Conservation (phyloP, 2,888 invertebrate species). For the Listrodromus nycthemerus region DNA sequence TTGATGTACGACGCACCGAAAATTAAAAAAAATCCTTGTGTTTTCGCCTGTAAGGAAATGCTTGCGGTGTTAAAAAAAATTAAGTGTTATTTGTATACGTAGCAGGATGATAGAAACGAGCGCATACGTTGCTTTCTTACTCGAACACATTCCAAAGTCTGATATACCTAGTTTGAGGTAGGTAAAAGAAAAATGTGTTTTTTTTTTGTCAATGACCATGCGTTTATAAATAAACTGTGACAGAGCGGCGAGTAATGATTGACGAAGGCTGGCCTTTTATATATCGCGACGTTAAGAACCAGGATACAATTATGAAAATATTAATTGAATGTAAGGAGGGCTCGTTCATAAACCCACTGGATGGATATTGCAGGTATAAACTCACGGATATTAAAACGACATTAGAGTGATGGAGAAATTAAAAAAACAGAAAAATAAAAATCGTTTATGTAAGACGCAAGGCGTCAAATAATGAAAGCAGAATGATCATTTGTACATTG, state of each 20-base stretch:
- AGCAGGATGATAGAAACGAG: constrained; percentile 22
- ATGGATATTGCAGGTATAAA: background rate
- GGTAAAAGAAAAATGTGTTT: constrained; percentile 1
- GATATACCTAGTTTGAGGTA: constrained; percentile 47
- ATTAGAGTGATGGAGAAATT: constrained; percentile 13
- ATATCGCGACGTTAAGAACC: constrained; percentile 45
- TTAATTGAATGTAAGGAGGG: background rate
- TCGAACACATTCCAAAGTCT: constrained; percentile 64
- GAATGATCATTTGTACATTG: constrained; percentile 76
- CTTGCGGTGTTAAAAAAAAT: background rate
- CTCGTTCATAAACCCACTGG: constrained; percentile 14
- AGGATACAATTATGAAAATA: background rate
- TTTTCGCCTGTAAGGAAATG: background rate
- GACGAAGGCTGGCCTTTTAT: constrained; percentile 78
- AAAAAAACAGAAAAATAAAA: constrained; percentile 71
- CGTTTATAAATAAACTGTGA: constrained; percentile 42
- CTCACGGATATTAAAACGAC: constrained; percentile 20
- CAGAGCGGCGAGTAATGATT: constrained; percentile 53
- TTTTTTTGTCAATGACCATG: background rate
- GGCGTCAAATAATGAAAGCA: constrained; percentile 73
- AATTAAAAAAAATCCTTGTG: background rate
- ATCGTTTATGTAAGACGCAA: constrained; percentile 78
- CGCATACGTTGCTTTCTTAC: constrained; percentile 37
- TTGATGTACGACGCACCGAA: background rate
- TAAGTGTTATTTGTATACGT: background rate